A percentile compares a stretch with the other conserved stretches of the same genome.
Evolutionary conservation across 2,888 invertebrate genomes (phyloP).

Genomic region (Pomacea canaliculata): DNA sequence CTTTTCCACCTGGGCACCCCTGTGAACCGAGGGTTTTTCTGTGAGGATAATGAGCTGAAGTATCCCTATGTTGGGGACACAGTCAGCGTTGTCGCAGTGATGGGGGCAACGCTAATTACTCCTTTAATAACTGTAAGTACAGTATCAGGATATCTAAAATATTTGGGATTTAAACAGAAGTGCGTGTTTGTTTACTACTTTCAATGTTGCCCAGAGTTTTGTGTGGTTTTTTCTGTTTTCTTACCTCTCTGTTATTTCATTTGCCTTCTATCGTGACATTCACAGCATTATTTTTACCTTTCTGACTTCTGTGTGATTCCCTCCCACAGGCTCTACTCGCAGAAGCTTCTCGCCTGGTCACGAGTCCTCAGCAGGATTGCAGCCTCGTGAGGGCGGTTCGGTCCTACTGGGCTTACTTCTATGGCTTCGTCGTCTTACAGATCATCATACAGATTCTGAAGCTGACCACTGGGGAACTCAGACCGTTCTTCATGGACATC

Average conservation of each 20-base stretch:
- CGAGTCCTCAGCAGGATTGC: no score
- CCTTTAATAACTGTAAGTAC: conserved; percentile 7
- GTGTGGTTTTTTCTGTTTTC: no score
- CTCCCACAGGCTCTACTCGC: no score
- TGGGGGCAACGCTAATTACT: conserved; percentile 28
- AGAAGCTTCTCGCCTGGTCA: no score
- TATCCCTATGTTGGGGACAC: conserved; percentile 81
- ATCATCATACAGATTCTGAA: conserved; percentile 91
- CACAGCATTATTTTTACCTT: no score
- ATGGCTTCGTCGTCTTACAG: conserved; percentile 86
- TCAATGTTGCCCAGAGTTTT: no score
- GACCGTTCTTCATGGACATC: conserved; percentile 92
- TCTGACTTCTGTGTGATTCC: no score
- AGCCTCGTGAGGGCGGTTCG: not conserved
- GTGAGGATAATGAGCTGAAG: conserved; percentile 90
- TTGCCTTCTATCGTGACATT: no score
- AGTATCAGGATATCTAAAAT: not conserved
- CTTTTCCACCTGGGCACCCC: conserved; percentile 24
- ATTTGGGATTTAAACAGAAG: no score
- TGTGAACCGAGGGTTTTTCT: conserved; percentile 86
- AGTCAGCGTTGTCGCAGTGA: conserved; percentile 44
- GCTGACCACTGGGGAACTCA: conserved; percentile 88
- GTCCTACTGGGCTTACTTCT: conserved; percentile 76
- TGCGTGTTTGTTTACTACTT: no score
- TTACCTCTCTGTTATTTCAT: no score